Percentiles rank a stretch among this genome's conserved stretches.
Evolutionary conservation across 64 coral and sea anemone genomes (phyloP).

Genomic region (Dendronephthya gigantea): DNA sequence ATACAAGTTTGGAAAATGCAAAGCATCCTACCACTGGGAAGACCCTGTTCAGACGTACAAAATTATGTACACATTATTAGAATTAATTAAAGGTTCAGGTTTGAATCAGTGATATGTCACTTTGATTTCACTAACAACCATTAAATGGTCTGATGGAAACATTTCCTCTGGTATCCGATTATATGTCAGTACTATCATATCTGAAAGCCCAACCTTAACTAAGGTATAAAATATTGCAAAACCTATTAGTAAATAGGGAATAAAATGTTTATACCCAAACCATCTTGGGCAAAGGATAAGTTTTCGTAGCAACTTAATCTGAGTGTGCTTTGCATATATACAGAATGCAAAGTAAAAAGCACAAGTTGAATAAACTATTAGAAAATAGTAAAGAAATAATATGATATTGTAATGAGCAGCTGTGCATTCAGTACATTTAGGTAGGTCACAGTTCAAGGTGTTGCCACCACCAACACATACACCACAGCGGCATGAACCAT

Average conservation of each 20-base stretch:
- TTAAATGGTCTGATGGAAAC: conserved; percentile 83
- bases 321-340: neutral
- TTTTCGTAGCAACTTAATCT: neutral
- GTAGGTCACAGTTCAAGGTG: conserved; percentile 52
- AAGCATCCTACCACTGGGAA: too few relatives aligned
- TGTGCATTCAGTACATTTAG: conserved; percentile 63
- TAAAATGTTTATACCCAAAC: neutral
- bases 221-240: neutral
- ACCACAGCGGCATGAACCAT: conserved; percentile 93
- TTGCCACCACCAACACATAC: conserved; percentile 67
- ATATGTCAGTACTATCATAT: conserved; percentile 58
- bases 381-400: conserved; percentile 32
- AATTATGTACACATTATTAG: too few relatives aligned
- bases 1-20: too few relatives aligned
- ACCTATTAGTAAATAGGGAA: neutral
- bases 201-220: conserved; percentile 33
- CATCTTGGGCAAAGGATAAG: neutral
- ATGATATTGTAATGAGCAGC: conserved; percentile 57
- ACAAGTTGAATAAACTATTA: conserved; percentile 22
- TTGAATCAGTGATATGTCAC: conserved; percentile 20
- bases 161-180: conserved; percentile 69
- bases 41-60: too few relatives aligned
- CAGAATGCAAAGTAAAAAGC: conserved; percentile 45
- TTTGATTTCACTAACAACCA: conserved; percentile 56
- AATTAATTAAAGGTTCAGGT: neutral